Conservation (phyloP, 2,888 invertebrate species). For the Orthosia gracilis region DNA sequence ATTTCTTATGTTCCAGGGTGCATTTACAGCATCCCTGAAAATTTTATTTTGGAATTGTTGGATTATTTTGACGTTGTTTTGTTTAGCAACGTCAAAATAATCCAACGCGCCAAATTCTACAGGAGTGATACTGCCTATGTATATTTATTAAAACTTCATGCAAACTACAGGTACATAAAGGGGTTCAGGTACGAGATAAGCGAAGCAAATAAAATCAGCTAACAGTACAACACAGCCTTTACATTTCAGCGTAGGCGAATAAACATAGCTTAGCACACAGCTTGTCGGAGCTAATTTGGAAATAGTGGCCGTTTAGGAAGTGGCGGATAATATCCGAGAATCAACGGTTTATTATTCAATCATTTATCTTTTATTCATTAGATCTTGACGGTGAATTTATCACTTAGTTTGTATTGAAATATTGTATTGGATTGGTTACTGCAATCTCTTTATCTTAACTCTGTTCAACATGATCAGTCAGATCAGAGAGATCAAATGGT, state of each 20-base stretch:
- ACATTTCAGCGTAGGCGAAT: constrained; percentile 56
- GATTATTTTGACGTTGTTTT: too few species aligned
- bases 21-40: too few species aligned
- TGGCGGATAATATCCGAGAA: constrained; percentile 46
- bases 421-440: constrained; percentile 10
- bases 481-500: too few species aligned
- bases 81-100: too few species aligned
- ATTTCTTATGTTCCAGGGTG: too few species aligned
- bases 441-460: neutral
- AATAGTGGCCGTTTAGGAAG: constrained; percentile 56
- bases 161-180: too few species aligned
- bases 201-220: constrained; percentile 9
- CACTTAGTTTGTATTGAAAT: neutral
- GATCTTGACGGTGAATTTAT: constrained; percentile 1
- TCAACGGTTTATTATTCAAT: constrained; percentile 37
- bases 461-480: too few species aligned
- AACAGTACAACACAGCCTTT: constrained; percentile 17
- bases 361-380: constrained; percentile 47
- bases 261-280: constrained; percentile 56
- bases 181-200: neutral
- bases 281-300: constrained; percentile 62
- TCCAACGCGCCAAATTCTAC: too few species aligned
- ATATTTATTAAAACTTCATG: too few species aligned
- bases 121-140: too few species aligned
- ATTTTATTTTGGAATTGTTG: too few species aligned